Percentiles rank a stretch among this genome's conserved stretches.
phyloP scores from a whole-genome alignment of 2,797 vertebrate species.

The Chaenodraco wilsoni region DNA sequence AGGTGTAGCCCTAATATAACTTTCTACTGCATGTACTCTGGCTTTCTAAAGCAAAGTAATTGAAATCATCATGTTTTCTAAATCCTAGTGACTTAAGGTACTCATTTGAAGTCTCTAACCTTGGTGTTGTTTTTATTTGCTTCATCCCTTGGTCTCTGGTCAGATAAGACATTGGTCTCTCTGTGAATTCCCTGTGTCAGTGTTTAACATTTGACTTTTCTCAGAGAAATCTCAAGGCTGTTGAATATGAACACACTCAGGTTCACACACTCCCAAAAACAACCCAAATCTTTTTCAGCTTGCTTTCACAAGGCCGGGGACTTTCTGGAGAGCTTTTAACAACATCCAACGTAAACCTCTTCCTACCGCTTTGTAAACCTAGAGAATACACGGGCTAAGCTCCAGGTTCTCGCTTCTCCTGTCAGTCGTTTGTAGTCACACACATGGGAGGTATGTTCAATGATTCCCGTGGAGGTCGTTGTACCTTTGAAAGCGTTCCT shows the following conservation, averaged over 20 bases:
- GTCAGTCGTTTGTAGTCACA: conserved; percentile 33
- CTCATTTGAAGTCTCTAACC: background rate
- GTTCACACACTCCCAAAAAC: conserved; percentile 49
- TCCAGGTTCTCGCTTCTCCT: conserved; percentile 51
- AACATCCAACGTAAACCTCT: conserved; percentile 65
- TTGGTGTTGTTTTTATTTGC: background rate
- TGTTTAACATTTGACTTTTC: conserved; percentile 35
- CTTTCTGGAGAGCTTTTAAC: conserved; percentile 61
- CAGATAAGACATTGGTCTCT: conserved; percentile 9
- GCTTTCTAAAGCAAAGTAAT: background rate
- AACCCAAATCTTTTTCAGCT: conserved; percentile 38
- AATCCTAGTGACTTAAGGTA: background rate
- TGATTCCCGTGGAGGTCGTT: conserved; percentile 38
- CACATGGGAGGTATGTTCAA: conserved; percentile 55
- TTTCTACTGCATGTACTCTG: too few relatives aligned
- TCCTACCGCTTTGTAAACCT: conserved; percentile 50
- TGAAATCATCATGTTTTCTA: background rate
- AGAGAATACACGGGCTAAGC: conserved; percentile 56
- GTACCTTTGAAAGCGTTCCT: conserved; percentile 46
- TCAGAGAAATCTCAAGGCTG: conserved; percentile 31
- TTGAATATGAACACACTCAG: conserved; percentile 43
- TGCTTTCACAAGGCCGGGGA: conserved; percentile 43
- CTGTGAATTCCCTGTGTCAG: conserved; percentile 7
- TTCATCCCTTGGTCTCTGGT: background rate
- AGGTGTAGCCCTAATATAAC: too few relatives aligned